phyloP scores from a whole-genome alignment of 2,113 vertebrate genomes.

The Rhagologus leucostigma region DNA sequence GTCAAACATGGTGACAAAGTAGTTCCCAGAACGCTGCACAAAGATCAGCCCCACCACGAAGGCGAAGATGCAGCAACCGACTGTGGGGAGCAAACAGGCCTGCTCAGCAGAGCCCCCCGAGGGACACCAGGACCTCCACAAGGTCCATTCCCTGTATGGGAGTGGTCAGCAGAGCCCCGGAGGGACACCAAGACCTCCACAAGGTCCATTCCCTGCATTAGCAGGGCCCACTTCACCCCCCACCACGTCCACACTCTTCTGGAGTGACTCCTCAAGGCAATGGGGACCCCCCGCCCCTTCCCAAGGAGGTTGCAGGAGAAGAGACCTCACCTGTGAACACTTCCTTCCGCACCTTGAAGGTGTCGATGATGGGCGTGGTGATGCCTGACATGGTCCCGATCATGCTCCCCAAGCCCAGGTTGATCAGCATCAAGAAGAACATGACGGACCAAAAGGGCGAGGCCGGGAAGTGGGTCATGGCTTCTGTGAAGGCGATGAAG shows the following conservation, averaged over 20 bases:
- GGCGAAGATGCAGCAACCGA: conserved; percentile 89
- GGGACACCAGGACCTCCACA: neutral
- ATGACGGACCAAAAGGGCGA: conserved; percentile 98
- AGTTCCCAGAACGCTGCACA: conserved; percentile 97
- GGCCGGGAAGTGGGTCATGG: conserved; percentile 96
- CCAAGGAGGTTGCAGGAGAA: neutral
- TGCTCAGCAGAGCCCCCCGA: neutral
- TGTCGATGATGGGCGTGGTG: conserved; percentile 93
- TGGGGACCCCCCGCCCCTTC: neutral
- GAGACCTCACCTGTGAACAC: conserved; percentile 88
- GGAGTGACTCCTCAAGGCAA: neutral
- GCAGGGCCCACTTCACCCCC: neutral
- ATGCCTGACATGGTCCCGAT: conserved; percentile 98
- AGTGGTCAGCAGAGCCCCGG: too few species aligned
- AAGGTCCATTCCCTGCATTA: too few species aligned
- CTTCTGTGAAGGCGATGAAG: conserved; percentile 99
- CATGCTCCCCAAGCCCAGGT: conserved; percentile 97
- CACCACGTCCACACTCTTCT: neutral
- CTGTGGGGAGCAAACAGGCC: conserved; percentile 72
- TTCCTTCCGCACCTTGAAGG: conserved; percentile 97
- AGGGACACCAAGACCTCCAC: neutral
- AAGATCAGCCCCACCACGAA: conserved; percentile 93
- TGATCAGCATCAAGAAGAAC: conserved; percentile 99
- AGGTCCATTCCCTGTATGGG: neutral
- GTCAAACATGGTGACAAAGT: conserved; percentile 98